Conservation (phyloP, 2,113 vertebrate genomes). For the Dipodomys merriami region DNA sequence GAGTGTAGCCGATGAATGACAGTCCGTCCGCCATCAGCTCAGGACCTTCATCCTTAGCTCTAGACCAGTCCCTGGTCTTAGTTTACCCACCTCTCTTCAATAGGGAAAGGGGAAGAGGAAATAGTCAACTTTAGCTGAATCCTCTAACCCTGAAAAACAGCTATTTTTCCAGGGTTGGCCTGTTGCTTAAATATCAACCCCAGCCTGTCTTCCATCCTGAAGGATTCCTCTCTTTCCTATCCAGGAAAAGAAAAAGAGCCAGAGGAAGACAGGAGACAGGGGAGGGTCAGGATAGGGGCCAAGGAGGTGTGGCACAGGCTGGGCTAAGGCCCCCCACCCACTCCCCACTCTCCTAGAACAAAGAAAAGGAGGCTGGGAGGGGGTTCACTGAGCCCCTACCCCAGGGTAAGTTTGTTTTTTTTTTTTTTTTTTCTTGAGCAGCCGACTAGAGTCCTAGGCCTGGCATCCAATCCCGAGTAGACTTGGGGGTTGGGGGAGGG, state of each 20-base stretch:
- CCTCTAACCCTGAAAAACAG: background rate
- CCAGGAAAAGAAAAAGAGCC: background rate
- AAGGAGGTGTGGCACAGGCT: background rate
- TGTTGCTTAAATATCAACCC: slow-evolving; percentile 44
- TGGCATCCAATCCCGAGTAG: background rate
- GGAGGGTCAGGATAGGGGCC: background rate
- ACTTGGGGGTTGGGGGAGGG: background rate
- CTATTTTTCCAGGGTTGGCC: slow-evolving; percentile 62
- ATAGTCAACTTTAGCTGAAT: background rate
- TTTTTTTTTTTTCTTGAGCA: background rate
- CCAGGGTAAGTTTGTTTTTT: background rate
- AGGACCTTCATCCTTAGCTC: slow-evolving; percentile 16
- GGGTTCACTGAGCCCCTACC: background rate
- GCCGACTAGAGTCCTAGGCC: background rate
- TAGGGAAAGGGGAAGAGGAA: background rate
- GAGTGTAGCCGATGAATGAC: background rate
- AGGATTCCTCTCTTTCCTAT: background rate
- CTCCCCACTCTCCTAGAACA: slow-evolving; percentile 48
- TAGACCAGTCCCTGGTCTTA: background rate
- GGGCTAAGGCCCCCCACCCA: background rate
- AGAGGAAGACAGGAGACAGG: background rate
- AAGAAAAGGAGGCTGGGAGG: slow-evolving; percentile 41
- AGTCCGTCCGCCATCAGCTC: background rate
- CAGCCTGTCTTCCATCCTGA: background rate
- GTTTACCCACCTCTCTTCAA: background rate